Evolutionary conservation across 2,888 invertebrate species (phyloP).

Genomic region (Incurvaria masculella): DNA sequence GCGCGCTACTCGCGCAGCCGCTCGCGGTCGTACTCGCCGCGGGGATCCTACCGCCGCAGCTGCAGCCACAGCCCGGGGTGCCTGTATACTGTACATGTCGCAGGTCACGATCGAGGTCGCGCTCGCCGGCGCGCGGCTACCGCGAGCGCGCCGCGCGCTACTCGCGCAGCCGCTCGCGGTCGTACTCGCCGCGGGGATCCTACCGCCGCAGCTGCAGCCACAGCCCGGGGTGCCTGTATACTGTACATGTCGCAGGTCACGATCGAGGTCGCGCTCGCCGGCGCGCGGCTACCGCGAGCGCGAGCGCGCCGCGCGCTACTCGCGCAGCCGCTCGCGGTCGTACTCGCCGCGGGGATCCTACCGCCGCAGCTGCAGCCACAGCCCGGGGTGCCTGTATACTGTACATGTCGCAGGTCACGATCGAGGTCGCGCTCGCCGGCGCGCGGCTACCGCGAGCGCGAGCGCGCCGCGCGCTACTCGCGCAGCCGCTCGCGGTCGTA

Average conservation of each 20-base stretch:
- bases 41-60: constrained; percentile 57
- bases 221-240: constrained; percentile 54
- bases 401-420: constrained; percentile 28
- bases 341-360: background rate
- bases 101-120: constrained; percentile 49
- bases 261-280: constrained; percentile 36
- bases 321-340: background rate
- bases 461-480: constrained; percentile 58
- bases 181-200: constrained; percentile 58
- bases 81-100: too few relatives aligned
- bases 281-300: background rate
- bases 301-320: background rate
- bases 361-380: background rate
- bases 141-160: constrained; percentile 51
- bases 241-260: constrained; percentile 25
- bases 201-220: constrained; percentile 66
- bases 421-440: constrained; percentile 59
- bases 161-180: constrained; percentile 63
- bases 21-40: constrained; percentile 61
- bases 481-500: constrained; percentile 64
- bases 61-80: constrained; percentile 79
- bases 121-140: constrained; percentile 53
- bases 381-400: background rate
- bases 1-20: constrained; percentile 64
- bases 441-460: constrained; percentile 32